Conservation (phyloP, 2,113 vertebrate species). For the Cyanistes caeruleus region DNA sequence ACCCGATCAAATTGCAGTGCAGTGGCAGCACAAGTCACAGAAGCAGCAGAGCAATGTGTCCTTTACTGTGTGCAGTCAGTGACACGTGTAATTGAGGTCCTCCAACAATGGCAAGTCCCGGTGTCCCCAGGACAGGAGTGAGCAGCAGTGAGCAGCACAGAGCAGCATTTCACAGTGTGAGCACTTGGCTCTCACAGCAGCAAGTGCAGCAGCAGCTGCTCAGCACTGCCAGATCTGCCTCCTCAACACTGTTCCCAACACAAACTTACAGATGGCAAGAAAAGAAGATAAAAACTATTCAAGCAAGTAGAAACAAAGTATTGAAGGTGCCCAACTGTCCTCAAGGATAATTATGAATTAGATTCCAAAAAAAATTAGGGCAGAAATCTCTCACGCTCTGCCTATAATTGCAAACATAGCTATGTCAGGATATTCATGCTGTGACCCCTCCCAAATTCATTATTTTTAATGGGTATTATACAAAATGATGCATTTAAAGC, state of each 20-base stretch:
- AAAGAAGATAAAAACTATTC: neutral
- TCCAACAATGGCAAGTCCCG: neutral
- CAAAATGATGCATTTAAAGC: neutral
- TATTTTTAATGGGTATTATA: neutral
- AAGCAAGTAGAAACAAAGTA: neutral
- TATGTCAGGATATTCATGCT: neutral
- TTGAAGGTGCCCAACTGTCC: neutral
- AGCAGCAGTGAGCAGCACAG: neutral
- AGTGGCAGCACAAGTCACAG: neutral
- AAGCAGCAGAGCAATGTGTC: neutral
- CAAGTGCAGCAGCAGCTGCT: slow-evolving; percentile 15
- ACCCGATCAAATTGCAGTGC: neutral
- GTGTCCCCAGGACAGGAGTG: neutral
- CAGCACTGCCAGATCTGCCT: neutral
- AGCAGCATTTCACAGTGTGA: neutral
- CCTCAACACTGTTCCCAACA: neutral
- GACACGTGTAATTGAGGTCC: neutral
- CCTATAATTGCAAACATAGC: neutral
- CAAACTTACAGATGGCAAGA: neutral
- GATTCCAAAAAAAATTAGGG: neutral
- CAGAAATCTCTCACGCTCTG: neutral
- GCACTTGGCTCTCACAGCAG: neutral
- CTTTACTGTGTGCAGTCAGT: neutral
- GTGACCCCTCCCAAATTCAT: neutral
- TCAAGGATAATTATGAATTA: neutral